These are phyloP conservation scores for Lasiurus borealis DNA, from an alignment of 2,113 vertebrate genomes.

Conservation along the genomic window DNA sequence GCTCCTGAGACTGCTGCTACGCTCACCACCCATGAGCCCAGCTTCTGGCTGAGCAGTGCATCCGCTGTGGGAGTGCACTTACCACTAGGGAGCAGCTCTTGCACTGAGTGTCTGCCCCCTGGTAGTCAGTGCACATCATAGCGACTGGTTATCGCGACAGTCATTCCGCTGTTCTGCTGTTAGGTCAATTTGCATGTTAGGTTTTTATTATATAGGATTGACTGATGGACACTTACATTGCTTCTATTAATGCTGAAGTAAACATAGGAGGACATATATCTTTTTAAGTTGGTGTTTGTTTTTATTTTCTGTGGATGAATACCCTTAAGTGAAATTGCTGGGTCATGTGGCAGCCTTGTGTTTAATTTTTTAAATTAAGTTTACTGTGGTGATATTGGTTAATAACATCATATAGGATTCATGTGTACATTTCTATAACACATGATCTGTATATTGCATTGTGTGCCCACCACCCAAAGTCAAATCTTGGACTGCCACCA, in stretches of 20 bases:
- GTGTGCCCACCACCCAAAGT: neutral
- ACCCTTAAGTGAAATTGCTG: neutral
- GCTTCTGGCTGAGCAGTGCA: too few species aligned
- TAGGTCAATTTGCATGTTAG: too few species aligned
- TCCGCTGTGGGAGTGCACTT: too few species aligned
- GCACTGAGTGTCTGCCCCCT: too few species aligned
- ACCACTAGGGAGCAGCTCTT: too few species aligned
- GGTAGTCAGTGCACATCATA: too few species aligned
- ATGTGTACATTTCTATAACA: neutral
- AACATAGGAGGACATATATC: neutral
- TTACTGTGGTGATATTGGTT: neutral
- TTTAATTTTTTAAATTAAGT: neutral
- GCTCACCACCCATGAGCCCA: too few species aligned
- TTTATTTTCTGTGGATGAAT: neutral
- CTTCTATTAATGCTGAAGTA: neutral
- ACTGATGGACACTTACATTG: neutral
- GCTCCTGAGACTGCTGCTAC: rapidly evolving
- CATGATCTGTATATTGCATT: neutral
- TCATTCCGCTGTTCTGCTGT: too few species aligned
- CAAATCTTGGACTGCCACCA: neutral
- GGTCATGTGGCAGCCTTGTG: neutral
- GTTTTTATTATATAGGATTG: too few species aligned
- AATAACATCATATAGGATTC: neutral
- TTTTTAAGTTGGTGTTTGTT: neutral
- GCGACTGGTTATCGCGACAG: too few species aligned